phyloP scores from a whole-genome alignment of 2,797 vertebrate species.

The Lutjanus campechanus region DNA sequence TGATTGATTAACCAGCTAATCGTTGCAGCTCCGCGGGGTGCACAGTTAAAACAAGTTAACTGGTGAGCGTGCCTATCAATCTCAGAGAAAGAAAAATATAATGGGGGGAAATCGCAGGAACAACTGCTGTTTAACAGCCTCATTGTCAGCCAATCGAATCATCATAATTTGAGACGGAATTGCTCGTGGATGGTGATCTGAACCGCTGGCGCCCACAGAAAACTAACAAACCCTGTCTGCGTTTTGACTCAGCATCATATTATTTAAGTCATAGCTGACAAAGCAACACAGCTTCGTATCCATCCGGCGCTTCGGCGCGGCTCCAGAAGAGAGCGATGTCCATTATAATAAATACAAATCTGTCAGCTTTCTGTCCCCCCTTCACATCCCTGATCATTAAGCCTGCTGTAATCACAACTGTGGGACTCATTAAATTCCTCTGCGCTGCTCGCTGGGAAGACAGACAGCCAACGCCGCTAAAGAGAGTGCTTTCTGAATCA shows the following conservation, averaged over 20 bases:
- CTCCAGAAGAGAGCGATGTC: slow-evolving; percentile 66
- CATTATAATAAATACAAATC: slow-evolving; percentile 80
- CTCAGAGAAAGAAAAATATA: not conserved
- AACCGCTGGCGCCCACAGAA: slow-evolving; percentile 27
- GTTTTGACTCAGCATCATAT: slow-evolving; percentile 34
- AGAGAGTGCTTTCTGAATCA: slow-evolving; percentile 79
- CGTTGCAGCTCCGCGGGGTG: no score
- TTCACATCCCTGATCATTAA: slow-evolving; percentile 76
- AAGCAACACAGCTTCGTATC: slow-evolving; percentile 43
- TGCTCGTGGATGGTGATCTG: slow-evolving; percentile 42
- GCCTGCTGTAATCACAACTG: slow-evolving; percentile 80
- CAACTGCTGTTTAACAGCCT: slow-evolving; percentile 43
- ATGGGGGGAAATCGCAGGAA: slow-evolving; percentile 24
- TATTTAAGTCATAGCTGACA: slow-evolving; percentile 59
- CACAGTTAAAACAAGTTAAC: no score
- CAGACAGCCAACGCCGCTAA: slow-evolving; percentile 73
- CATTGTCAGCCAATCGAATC: slow-evolving; percentile 37
- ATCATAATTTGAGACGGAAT: slow-evolving; percentile 25
- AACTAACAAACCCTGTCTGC: slow-evolving; percentile 46
- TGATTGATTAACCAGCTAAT: no score
- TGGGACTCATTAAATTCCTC: slow-evolving; percentile 83
- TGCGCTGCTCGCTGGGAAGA: slow-evolving; percentile 55
- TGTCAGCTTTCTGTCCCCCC: slow-evolving; percentile 73
- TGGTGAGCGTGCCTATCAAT: slow-evolving; percentile 14
- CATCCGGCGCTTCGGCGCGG: slow-evolving; percentile 48